phyloP scores from a whole-genome alignment of 2,797 vertebrate species.

The Diplodus sargus region DNA sequence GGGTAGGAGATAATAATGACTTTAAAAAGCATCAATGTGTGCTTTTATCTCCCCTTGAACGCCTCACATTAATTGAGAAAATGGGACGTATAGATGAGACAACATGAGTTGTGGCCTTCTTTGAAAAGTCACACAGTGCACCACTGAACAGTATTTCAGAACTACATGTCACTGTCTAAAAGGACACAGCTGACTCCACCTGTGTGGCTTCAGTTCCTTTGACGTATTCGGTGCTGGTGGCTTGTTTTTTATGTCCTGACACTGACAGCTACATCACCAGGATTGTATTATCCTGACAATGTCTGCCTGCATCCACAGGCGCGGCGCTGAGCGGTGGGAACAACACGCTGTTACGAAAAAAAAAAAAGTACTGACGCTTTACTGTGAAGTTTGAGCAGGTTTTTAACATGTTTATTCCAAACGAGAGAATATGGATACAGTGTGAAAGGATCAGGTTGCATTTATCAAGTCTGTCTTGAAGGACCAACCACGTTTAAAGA shows the following conservation, averaged over 20 bases:
- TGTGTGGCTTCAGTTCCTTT: slow-evolving; percentile 25
- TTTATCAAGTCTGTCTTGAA: not conserved
- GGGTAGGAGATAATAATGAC: not conserved
- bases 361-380: not conserved
- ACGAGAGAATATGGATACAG: not conserved
- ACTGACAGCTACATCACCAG: slow-evolving; percentile 21
- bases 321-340: slow-evolving; percentile 23
- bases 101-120: not conserved
- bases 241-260: slow-evolving; percentile 23
- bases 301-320: slow-evolving; percentile 14
- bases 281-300: slow-evolving; percentile 1
- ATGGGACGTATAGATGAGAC: not conserved
- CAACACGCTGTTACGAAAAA: not conserved
- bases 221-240: slow-evolving; percentile 3
- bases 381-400: not conserved
- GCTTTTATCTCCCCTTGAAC: not conserved
- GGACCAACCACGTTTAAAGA: not conserved
- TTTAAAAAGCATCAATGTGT: not conserved
- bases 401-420: not conserved
- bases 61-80: not conserved
- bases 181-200: not conserved
- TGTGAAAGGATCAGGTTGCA: not conserved
- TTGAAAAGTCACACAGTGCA: not conserved
- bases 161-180: slow-evolving; percentile 14
- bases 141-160: not conserved